Evolutionary conservation across 2,888 invertebrate species (phyloP), one percentile per base, ranked within the genome.

Genomic region (Luperina testacea): DNA sequence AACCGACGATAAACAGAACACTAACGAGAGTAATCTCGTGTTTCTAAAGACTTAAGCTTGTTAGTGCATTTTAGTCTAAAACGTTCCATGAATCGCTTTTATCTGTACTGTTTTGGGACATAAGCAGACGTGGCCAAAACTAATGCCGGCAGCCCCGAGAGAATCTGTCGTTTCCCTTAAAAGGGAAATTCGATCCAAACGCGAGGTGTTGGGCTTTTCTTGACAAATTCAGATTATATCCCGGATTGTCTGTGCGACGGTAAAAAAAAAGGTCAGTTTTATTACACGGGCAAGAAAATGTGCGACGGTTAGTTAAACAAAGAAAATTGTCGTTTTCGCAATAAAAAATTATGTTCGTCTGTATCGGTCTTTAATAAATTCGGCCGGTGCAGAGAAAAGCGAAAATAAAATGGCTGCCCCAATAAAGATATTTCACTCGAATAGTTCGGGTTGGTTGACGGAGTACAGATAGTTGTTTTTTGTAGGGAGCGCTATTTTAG

Each of bases 211-310:
- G 93, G 80, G 94, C 93, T 95, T 96, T 94, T 92, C 92, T 93
- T 92, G 91, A 95, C 94, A 95, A 95, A 95, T 94, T 94, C 95
- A 90, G 93, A 94, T 95, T 94, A 94, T 93, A 93, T 93, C 92
- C 91, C 89, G 81, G 73, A 90, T 88, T 93, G 93, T 94, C 93
- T 92, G 91, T 88, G 89, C 88, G 92, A 88, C 92, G 92, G 92
- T 93, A 93, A 94, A 94, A 95, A n/a, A 93, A 94, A 95, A 93
- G 94, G 93, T 93, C 93, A 93, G 91, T 94, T 94, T 94, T 94
- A 94, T 94, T 94, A 90, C 92, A 82, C 87, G 88, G 88, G 87
- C 86, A 88, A 91, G 90, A 90, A 93, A 93, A 94, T 92, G 93
- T 92, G 90, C 90, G 90, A 92, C 91, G 93, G 94, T 95, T 95